Base-by-base conservation (phyloP, 2,888 invertebrate species). In the Athalia circularis region DNA sequence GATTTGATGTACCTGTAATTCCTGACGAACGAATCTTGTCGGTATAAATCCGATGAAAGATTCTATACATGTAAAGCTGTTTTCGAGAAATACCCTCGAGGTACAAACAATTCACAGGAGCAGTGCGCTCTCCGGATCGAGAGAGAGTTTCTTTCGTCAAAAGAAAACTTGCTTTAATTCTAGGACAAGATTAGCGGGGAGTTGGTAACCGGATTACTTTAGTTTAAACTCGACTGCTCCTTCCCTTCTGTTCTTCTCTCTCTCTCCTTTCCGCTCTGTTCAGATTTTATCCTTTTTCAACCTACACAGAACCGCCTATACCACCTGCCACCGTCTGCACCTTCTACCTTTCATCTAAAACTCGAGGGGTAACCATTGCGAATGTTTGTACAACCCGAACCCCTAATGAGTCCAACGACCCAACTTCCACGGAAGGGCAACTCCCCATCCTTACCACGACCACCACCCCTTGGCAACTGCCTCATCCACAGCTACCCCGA, bases 81-180 rank as follows among this genome's bases (percentile, higher is more conserved):
- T 47, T 7, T 47, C 57, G 5, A 8, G 8, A 45, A n/a, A 59
- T 47, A 59, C 29, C 57, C 52, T 59, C 43, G 72, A 47, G 29
- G 29, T 29, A 29, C 29, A 2, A 29, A 29, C 29, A 29, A 29
- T 29, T 29, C 29, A 29, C 29, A 2, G 29, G 11, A 47, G 47
- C 47, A 9, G 72, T 54, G 15, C 68, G 11, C 29, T 29, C 29
- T 29, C 29, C 0, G 29, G 29, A 29, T 29, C 29, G 29, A 54
- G 54, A 4, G 11, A 11, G 6, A 54, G 54, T 80, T 79, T 62
- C 62, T 80, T 81, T 62, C 54, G 79, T 61, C 64, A 79, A 80
- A 80, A 80, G 82, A 83, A 85, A 82, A 83, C 81, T 84, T 81
- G 81, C 80, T 83, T 85, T 83, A 85, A 85, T 85, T 85, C 78